Evolutionary conservation across 2,888 invertebrate genomes (phyloP).

Genomic region (Stomorhina lunata): DNA sequence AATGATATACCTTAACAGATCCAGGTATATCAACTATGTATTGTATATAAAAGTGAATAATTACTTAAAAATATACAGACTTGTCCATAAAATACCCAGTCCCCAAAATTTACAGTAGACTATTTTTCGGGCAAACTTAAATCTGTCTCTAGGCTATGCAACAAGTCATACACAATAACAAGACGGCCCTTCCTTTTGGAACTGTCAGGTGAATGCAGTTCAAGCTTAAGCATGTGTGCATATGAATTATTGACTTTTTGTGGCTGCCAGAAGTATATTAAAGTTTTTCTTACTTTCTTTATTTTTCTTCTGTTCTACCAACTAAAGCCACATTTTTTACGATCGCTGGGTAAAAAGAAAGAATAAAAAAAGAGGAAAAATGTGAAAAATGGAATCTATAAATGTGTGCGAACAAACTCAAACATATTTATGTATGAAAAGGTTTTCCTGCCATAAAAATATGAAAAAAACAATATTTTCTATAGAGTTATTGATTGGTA

Average conservation of each 20-base stretch:
- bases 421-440: not conserved
- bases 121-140: too few relatives aligned
- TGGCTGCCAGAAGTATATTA: slow-evolving; percentile 62
- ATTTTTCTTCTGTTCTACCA: slow-evolving; percentile 27
- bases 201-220: too few relatives aligned
- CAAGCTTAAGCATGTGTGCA: not conserved
- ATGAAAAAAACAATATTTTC: not conserved
- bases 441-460: not conserved
- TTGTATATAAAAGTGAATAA: too few relatives aligned
- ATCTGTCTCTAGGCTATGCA: too few relatives aligned
- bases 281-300: too few relatives aligned
- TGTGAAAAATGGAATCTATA: slow-evolving; percentile 36
- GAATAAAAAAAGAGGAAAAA: slow-evolving; percentile 15
- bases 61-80: too few relatives aligned
- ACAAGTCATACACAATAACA: too few relatives aligned
- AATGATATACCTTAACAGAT: too few relatives aligned
- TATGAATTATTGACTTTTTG: slow-evolving; percentile 64
- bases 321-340: slow-evolving; percentile 37
- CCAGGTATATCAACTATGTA: too few relatives aligned
- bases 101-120: too few relatives aligned
- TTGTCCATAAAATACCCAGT: too few relatives aligned
- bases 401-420: slow-evolving; percentile 8
- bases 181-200: too few relatives aligned
- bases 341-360: slow-evolving; percentile 27
- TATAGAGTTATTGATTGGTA: slow-evolving; percentile 48